phyloP scores from a whole-genome alignment of 2,113 vertebrate species.

The Myotis lucifugus region DNA sequence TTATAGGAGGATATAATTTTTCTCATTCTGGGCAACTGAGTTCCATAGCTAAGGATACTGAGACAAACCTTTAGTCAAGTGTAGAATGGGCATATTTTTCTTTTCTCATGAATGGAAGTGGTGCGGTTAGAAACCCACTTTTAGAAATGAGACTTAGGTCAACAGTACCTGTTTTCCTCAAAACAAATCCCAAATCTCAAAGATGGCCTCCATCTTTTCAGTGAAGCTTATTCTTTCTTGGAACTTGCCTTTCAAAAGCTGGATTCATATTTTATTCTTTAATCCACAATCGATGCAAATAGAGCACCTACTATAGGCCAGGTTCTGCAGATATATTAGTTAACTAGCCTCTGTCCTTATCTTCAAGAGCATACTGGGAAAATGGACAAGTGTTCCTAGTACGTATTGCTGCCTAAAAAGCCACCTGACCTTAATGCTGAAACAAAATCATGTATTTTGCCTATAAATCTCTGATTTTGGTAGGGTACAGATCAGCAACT shows the following conservation, averaged over 20 bases:
- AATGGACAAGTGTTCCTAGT: background rate
- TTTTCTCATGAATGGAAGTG: background rate
- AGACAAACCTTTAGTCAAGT: background rate
- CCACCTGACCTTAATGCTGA: background rate
- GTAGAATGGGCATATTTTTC: background rate
- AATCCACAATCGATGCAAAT: background rate
- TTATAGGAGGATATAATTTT: background rate
- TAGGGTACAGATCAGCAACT: background rate
- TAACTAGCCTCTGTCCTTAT: background rate
- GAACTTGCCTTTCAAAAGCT: slow-evolving; percentile 35
- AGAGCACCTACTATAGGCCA: background rate
- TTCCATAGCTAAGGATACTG: background rate
- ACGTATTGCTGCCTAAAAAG: background rate
- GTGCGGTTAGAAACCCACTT: background rate
- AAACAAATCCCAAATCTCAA: background rate
- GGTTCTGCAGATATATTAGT: background rate
- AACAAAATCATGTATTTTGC: slow-evolving; percentile 29
- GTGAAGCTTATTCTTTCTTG: background rate
- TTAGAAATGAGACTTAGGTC: background rate
- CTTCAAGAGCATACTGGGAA: background rate
- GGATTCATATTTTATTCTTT: background rate
- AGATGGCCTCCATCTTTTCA: background rate
- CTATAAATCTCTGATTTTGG: background rate
- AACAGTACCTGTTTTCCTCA: background rate
- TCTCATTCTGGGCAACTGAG: background rate